Percentiles rank a stretch among this genome's conserved stretches.
Conservation (phyloP, 2,797 vertebrate species). For the Odontamblyopus lacepedii region DNA sequence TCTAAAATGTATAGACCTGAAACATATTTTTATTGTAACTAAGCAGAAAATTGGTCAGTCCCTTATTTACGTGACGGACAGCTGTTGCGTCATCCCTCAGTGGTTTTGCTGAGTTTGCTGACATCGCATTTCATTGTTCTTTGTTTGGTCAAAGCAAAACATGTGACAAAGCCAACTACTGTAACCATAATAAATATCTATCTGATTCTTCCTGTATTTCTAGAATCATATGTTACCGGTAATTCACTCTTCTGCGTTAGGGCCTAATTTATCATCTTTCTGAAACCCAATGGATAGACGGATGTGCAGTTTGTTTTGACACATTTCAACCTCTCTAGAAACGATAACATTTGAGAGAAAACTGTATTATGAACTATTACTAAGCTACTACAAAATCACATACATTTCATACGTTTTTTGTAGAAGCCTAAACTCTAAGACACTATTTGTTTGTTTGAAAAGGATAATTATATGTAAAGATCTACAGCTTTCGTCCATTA, state of each 20-base stretch:
- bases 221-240: background rate
- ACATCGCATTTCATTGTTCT: background rate
- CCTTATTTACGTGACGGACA: background rate
- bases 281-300: too few relatives aligned
- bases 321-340: too few relatives aligned
- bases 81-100: background rate
- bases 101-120: background rate
- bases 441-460: too few relatives aligned
- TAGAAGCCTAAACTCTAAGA: too few relatives aligned
- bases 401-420: too few relatives aligned
- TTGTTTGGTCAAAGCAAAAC: background rate
- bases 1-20: too few relatives aligned
- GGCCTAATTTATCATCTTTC: too few relatives aligned
- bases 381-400: too few relatives aligned
- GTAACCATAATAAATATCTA: constrained; percentile 4
- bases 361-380: too few relatives aligned
- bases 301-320: too few relatives aligned
- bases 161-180: background rate
- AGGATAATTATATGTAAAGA: too few relatives aligned
- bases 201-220: background rate
- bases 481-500: too few relatives aligned
- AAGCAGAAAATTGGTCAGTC: background rate
- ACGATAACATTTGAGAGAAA: background rate
- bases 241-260: background rate
- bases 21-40: background rate